Base-by-base conservation (phyloP, 2,888 invertebrate genomes). In the Molorchus minor region DNA sequence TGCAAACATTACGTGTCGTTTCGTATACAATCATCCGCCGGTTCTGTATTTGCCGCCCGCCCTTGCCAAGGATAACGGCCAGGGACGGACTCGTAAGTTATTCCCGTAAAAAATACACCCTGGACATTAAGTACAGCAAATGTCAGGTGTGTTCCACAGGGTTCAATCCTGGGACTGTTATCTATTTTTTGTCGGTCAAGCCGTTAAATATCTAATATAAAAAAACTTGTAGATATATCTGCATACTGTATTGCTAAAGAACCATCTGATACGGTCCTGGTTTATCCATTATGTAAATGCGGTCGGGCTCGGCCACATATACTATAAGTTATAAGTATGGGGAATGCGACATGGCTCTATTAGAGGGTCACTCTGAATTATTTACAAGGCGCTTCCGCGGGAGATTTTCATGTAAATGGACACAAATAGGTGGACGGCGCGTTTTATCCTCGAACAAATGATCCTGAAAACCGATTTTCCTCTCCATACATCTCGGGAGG, bases 351-450 rank as follows among this genome's bases (percentile, higher is more conserved):
- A 72, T 69, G 70, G 72, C 73, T 72, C 77, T 76, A 77, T 77
- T 77, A 78, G 78, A 74, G 77, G 78, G 77, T 75, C 75, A 75
- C 74, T 77, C 71, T 79, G 79, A 79, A 79, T 79, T 79, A 79
- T 79, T 79, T 79, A 79, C 79, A 78, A 77, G 78, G 76, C 74
- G 72, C 71, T 77, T 77, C 76, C 77, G 57, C 57, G 72, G 63
- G 70, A 75, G 73, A 78, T 78, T 76, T 76, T 70, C 70, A 64
- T 65, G 60, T 52, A 69, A 71, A 64, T 55, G 56, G 47, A 52
- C 33, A 25, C 58, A 57, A 74, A 73, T 75, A 70, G 71, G 70
- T 75, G 73, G 72, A 69, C 72, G 71, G 68, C 68, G 70, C 69
- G 62, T 66, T 74, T 75, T 75, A 75, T 73, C 63, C 61, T 56